Evolutionary conservation across 53 echinoderm and acorn worm species (phyloP).

Genomic region (Pentamera pediparva): DNA sequence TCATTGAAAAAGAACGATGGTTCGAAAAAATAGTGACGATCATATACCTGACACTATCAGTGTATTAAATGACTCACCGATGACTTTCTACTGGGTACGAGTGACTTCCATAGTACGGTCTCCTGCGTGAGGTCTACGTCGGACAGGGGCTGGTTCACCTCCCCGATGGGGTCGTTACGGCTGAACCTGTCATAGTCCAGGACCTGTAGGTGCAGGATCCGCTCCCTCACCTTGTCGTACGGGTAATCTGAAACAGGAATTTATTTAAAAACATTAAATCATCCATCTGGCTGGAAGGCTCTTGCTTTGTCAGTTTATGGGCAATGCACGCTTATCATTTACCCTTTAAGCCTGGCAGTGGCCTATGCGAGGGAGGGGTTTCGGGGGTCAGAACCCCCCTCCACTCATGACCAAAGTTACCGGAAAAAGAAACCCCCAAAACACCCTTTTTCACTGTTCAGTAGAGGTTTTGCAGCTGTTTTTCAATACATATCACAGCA

Average conservation of each 20-base stretch:
- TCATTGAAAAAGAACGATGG: too few relatives aligned
- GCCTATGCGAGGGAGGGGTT: too few relatives aligned
- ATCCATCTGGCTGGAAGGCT: too few relatives aligned
- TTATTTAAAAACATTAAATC: too few relatives aligned
- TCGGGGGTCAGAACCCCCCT: too few relatives aligned
- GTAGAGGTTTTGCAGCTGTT: too few relatives aligned
- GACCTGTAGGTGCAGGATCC: slow-evolving; percentile 89
- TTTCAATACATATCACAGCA: too few relatives aligned
- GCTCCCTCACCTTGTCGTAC: slow-evolving; percentile 81
- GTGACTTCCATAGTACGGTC: slow-evolving; percentile 63
- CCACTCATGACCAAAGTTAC: too few relatives aligned
- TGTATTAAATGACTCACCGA: slow-evolving; percentile 78
- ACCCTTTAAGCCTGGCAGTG: background rate
- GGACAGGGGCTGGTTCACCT: slow-evolving; percentile 82
- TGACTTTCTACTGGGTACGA: slow-evolving; percentile 85
- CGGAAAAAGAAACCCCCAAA: too few relatives aligned
- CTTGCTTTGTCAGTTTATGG: too few relatives aligned
- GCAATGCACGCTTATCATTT: background rate
- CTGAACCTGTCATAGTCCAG: slow-evolving; percentile 97
- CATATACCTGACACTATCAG: background rate
- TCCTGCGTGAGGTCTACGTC: slow-evolving; percentile 91
- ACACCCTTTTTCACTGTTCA: too few relatives aligned
- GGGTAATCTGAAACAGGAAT: slow-evolving; percentile 60
- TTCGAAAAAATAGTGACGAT: too few relatives aligned
- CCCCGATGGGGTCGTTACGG: slow-evolving; percentile 95